Evolutionary conservation across 2,113 vertebrate species (phyloP), one percentile per base, ranked within the genome.

Genomic region (Anthoscopus minutus): DNA sequence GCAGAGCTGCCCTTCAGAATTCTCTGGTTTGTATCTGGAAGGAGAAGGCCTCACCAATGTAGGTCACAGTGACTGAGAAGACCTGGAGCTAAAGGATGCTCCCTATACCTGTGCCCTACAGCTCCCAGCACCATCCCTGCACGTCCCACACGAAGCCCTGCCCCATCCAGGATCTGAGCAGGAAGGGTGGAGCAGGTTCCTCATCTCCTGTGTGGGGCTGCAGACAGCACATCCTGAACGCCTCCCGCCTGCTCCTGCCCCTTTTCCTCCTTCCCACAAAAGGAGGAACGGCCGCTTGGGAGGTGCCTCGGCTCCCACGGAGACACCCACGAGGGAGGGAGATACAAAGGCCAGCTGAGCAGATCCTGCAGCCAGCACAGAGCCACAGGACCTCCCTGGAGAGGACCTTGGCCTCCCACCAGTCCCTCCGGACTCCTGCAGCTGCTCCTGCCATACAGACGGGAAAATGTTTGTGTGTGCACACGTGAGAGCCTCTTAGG

Each of bases 101-200:
- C 37, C 54, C 48, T 1, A 0, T 5, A 62, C 27, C n/a, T 19
- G 67, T 2, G 4, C 47, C 67, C 90, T 1, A 50, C 78, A 35
- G 82, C 77, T 23, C 16, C 15, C 79, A 15, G 85, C 88, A 17
- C 42, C 80, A 22, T 35, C 83, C 45, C 88, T 1, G 6, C 89
- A 50, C 33, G 15, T 89, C 81, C 78, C 38, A 4, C 84, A 50
- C 20, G 5, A 3, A 42, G 74, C 25, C 47, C 64, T 42, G 85
- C 50, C 58, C 78, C 78, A 9, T 22, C 21, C 11, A 71, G 86
- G 91, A 86, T 56, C 83, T 14, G 4, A 21, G 92, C 69, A 76
- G 94, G 93, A 96, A 97, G 95, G 94, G 94, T 37, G 93, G 93
- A 80, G 89, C 74, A 44, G 6, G 67, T 19, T 78, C 74, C 89